These are phyloP conservation scores for Orchestes rusci DNA, from an alignment of 2,888 invertebrate species.

Conservation along the genomic window DNA sequence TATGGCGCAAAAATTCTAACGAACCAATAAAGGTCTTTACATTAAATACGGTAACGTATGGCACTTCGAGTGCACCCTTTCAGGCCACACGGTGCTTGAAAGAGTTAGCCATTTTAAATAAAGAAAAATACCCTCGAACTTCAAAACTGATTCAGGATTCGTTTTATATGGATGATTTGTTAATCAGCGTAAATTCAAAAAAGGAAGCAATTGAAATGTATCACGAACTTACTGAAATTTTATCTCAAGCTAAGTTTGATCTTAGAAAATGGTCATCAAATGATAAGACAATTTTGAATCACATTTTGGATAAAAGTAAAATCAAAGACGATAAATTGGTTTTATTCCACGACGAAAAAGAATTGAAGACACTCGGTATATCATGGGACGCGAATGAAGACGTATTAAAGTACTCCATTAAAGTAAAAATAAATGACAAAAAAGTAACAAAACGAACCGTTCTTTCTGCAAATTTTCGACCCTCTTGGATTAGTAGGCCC, in stretches of 20 bases:
- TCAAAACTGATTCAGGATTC: neutral
- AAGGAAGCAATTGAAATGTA: constrained; percentile 2
- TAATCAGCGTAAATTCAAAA: constrained; percentile 13
- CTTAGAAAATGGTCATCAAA: constrained; percentile 21
- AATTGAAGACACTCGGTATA: constrained; percentile 12
- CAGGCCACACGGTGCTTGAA: neutral
- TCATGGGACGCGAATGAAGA: constrained; percentile 6
- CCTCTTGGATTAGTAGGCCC: constrained; percentile 9
- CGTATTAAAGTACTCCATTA: neutral
- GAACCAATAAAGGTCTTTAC: neutral
- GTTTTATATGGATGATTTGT: constrained; percentile 21
- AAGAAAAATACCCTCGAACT: neutral
- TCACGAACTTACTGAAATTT: constrained; percentile 1
- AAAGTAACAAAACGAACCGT: constrained; percentile 5
- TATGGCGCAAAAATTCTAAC: too few relatives aligned
- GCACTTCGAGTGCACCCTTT: constrained; percentile 1
- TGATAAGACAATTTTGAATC: constrained; percentile 9
- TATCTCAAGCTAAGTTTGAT: constrained; percentile 7
- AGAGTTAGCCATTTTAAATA: neutral
- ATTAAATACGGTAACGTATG: neutral
- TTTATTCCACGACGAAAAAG: constrained; percentile 6
- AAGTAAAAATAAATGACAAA: neutral
- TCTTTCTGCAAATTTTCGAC: constrained; percentile 6
- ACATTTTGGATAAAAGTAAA: too few relatives aligned
- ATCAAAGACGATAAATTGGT: constrained; percentile 13